Conservation (phyloP, 30 jellyfish, hydroid and myxozoan genomes). For the Turritopsis dohrnii region DNA sequence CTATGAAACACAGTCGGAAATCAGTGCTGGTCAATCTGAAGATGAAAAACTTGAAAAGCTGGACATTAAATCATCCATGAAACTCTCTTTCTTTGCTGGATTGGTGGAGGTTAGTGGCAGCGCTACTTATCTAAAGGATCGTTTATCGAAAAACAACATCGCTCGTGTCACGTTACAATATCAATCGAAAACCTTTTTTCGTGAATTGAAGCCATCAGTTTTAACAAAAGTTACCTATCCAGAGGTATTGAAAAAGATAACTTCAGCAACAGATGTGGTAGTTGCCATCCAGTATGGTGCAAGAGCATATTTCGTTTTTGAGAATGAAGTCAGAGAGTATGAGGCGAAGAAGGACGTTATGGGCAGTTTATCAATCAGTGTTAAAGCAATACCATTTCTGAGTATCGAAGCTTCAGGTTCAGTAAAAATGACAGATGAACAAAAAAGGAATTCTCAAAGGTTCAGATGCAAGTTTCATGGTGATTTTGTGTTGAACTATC, state of each 20-base stretch:
- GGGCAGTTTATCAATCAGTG: not conserved
- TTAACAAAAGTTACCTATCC: not conserved
- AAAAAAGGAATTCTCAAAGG: no score
- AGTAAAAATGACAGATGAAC: not conserved
- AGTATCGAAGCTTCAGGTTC: not conserved
- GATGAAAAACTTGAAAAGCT: not conserved
- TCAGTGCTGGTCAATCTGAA: not conserved
- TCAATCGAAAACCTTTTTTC: not conserved
- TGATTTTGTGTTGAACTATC: no score
- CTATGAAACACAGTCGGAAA: not conserved
- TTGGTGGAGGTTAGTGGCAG: not conserved
- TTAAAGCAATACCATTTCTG: not conserved
- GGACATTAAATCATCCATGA: not conserved
- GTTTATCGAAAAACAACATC: not conserved
- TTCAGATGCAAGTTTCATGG: no score
- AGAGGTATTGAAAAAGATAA: not conserved
- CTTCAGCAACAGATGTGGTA: not conserved
- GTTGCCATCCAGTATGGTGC: conserved; percentile 6
- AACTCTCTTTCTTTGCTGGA: not conserved
- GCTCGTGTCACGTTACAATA: not conserved
- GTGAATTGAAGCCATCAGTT: not conserved
- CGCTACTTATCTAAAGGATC: not conserved
- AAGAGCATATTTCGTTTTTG: not conserved
- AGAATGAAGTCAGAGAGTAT: not conserved
- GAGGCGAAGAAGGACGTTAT: not conserved